Conservation (phyloP, 1,140 invertebrate genomes). For the Caenorhabditis briggsae region DNA sequence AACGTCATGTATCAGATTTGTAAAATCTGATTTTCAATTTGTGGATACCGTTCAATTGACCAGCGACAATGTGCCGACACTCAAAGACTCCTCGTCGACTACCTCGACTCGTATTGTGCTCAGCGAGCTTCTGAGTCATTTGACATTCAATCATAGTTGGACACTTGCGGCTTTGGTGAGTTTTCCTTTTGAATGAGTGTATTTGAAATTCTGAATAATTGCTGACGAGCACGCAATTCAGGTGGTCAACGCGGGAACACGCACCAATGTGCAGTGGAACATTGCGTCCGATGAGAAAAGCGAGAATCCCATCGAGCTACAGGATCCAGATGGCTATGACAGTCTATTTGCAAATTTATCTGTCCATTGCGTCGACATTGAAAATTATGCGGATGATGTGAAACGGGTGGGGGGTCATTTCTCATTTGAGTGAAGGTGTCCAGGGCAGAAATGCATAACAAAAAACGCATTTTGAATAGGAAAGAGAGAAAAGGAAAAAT, state of each 20-base stretch:
- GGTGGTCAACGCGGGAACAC: slow-evolving; percentile 40
- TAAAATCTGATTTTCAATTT: slow-evolving; percentile 15
- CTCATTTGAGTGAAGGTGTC: slow-evolving; percentile 38
- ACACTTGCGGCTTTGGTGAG: slow-evolving; percentile 33
- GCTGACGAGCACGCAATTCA: slow-evolving; percentile 46
- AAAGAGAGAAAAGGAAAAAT: slow-evolving; percentile 26
- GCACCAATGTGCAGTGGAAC: slow-evolving; percentile 34
- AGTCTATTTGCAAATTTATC: slow-evolving; percentile 16
- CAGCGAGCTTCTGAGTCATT: slow-evolving; percentile 45
- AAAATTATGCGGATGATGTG: slow-evolving; percentile 45
- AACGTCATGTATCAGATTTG: slow-evolving; percentile 16
- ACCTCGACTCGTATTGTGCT: slow-evolving; percentile 39
- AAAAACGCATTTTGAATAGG: slow-evolving; percentile 29
- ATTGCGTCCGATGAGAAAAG: slow-evolving; percentile 12
- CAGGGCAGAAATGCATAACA: not conserved
- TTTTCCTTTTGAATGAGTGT: not conserved
- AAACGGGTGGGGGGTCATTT: slow-evolving; percentile 37
- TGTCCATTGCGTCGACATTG: slow-evolving; percentile 46
- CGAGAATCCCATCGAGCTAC: slow-evolving; percentile 30
- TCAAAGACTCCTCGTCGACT: not conserved
- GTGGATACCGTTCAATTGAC: slow-evolving; percentile 33
- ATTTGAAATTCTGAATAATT: slow-evolving; percentile 33
- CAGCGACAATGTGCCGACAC: slow-evolving; percentile 22
- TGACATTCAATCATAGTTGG: slow-evolving; percentile 50
- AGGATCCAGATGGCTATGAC: slow-evolving; percentile 33